Conservation (phyloP, 2,113 vertebrate species). For the Xiphophorus hellerii region DNA sequence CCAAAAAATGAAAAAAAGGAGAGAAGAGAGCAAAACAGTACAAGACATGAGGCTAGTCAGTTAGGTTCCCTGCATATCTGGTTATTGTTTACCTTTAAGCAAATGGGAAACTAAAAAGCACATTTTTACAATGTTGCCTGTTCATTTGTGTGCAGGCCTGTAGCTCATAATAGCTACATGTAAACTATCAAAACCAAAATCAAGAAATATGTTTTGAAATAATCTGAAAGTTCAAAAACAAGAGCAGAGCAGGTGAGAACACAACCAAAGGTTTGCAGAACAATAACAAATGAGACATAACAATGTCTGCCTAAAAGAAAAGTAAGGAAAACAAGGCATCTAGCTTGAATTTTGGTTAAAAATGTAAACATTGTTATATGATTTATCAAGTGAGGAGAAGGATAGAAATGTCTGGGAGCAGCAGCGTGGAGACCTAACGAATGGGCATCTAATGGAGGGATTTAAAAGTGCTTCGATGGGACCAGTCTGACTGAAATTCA, state of each 20-base stretch:
- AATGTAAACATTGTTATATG: not conserved
- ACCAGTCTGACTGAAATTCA: no score
- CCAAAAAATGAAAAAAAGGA: constrained; percentile 38
- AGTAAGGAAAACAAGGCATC: not conserved
- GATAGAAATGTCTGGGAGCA: not conserved
- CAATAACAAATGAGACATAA: not conserved
- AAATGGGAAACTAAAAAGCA: constrained; percentile 12
- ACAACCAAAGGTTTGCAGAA: not conserved
- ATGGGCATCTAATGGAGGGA: not conserved
- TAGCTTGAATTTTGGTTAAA: not conserved
- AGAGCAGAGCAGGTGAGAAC: not conserved
- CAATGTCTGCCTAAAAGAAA: not conserved
- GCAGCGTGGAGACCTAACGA: not conserved
- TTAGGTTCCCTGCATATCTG: constrained; percentile 24
- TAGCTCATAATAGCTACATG: not conserved
- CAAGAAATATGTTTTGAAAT: not conserved
- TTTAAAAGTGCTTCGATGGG: not conserved
- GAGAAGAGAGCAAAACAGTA: constrained; percentile 36
- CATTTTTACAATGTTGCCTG: not conserved
- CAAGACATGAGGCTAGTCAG: constrained; percentile 25
- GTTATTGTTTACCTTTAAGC: constrained; percentile 6
- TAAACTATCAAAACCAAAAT: not conserved
- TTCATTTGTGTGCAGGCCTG: not conserved
- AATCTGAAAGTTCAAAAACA: not conserved
- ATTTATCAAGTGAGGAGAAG: not conserved